Evolutionary conservation across 1,140 invertebrate genomes (phyloP), one percentile per base, ranked within the genome.

Genomic region (Sycobia sp.): DNA sequence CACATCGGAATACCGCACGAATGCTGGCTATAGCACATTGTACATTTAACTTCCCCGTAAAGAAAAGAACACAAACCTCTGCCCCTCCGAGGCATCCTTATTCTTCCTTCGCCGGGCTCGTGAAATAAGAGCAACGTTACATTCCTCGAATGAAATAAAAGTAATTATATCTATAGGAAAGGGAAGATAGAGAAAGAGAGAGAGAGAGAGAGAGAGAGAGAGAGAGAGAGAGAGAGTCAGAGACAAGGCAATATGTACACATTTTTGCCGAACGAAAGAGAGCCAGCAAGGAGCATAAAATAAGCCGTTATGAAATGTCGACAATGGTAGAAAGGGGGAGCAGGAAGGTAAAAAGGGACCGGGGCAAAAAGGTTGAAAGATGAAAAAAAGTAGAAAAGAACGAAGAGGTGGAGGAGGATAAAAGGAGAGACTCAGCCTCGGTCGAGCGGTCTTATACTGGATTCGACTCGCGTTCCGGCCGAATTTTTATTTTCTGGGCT

Each of bases 101-200:
- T n/a, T n/a, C n/a, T n/a, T n/a, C n/a, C n/a, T 43, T 13, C 22
- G 3, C 22, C 23, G 36, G 14, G 38, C 32, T 11, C 11, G 5
- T 7, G 5, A 29, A 56, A 63, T 51, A 49, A 57, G 51, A 34
- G 20, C 10, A 16, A 32, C n/a, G n/a, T n/a, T 22, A 13, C 14
- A n/a, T 47, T 54, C 36, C 23, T 10, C 63, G 57, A 64, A 51
- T 53, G 44, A 44, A 51, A 29, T 7, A 7, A 54, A 41, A 60
- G 41, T 41, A 59, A 65, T 64, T 64, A 58, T 58, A n/a, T 47
- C 62, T 58, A 44, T 53, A 18, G 53, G 58, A 23, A 51, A 64
- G 14, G 25, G 20, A 38, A 55, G 54, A 50, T 58, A 58, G n/a
- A n/a, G n/a, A n/a, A n/a, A n/a, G n/a, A n/a, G n/a, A n/a, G n/a